Conservation (phyloP, 2,113 vertebrate genomes). For the Brevimyrus niger region DNA sequence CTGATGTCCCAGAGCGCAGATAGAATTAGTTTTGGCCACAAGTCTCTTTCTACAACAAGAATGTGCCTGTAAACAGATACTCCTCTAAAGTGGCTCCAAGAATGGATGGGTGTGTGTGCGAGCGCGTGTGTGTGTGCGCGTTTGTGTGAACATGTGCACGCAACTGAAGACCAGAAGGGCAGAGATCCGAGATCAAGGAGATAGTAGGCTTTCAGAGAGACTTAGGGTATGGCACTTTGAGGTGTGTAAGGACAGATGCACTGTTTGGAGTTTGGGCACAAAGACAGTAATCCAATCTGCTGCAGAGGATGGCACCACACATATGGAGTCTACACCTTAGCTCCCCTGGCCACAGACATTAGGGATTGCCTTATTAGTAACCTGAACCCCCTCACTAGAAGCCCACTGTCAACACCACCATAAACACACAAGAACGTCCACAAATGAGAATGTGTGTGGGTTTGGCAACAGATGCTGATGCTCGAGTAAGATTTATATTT, state of each 20-base stretch:
- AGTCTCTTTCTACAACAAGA: conserved; percentile 22
- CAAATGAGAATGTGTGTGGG: neutral
- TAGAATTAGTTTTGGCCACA: conserved; percentile 9
- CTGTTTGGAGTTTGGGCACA: neutral
- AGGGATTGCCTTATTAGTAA: conserved; percentile 18
- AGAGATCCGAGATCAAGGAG: neutral
- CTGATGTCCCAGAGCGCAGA: neutral
- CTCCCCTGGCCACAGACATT: neutral
- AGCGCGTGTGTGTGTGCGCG: neutral
- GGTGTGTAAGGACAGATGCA: neutral
- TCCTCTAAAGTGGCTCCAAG: conserved; percentile 7
- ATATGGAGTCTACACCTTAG: neutral
- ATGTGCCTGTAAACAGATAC: conserved; percentile 31
- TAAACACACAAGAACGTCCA: neutral
- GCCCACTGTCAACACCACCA: neutral
- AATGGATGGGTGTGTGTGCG: conserved; percentile 1
- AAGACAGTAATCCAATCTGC: conserved; percentile 15
- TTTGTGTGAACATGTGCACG: neutral
- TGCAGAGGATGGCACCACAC: neutral
- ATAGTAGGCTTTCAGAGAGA: neutral
- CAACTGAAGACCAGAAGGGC: neutral
- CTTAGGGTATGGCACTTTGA: neutral
- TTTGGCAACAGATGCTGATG: neutral
- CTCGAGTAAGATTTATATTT: neutral
- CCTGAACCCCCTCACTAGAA: neutral